A percentile compares a stretch with the other conserved stretches of the same genome.
Evolutionary conservation across 2,888 invertebrate species (phyloP).

Genomic region (Pterobdella sp.): DNA sequence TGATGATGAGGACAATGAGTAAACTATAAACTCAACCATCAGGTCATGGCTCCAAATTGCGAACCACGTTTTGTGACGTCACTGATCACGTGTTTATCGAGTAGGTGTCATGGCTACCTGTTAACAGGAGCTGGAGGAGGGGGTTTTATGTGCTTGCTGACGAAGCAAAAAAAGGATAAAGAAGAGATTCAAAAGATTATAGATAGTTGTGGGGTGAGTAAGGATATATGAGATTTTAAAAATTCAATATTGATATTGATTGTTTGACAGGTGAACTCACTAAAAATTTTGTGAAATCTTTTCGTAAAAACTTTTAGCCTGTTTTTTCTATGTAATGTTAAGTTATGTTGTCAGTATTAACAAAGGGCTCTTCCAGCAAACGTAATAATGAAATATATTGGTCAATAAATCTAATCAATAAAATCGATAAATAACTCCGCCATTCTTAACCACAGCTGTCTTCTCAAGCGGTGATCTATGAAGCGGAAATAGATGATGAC

Average conservation of each 20-base stretch:
- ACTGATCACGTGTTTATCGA: slow-evolving; percentile 45
- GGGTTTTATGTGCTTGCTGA: slow-evolving; percentile 50
- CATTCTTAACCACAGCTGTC: not conserved
- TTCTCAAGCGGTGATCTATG: slow-evolving; percentile 1
- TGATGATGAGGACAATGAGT: not conserved
- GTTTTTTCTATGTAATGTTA: no score
- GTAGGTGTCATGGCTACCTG: slow-evolving; percentile 45
- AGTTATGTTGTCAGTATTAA: no score
- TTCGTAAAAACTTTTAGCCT: no score
- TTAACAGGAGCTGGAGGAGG: slow-evolving; percentile 53
- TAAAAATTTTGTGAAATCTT: no score
- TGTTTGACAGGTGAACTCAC: no score
- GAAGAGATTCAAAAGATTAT: slow-evolving; percentile 21
- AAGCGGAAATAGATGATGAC: not conserved
- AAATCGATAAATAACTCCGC: no score
- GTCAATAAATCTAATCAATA: no score
- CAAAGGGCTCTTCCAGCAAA: no score
- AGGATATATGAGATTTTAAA: no score
- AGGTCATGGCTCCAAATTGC: slow-evolving; percentile 51
- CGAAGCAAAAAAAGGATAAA: slow-evolving; percentile 41
- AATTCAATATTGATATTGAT: no score
- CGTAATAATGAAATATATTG: no score
- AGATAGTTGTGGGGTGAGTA: slow-evolving; percentile 17
- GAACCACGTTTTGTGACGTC: slow-evolving; percentile 47
- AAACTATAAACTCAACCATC: not conserved